Base-by-base conservation (phyloP, 2,888 invertebrate genomes). In the Flexamia atlantica region DNA sequence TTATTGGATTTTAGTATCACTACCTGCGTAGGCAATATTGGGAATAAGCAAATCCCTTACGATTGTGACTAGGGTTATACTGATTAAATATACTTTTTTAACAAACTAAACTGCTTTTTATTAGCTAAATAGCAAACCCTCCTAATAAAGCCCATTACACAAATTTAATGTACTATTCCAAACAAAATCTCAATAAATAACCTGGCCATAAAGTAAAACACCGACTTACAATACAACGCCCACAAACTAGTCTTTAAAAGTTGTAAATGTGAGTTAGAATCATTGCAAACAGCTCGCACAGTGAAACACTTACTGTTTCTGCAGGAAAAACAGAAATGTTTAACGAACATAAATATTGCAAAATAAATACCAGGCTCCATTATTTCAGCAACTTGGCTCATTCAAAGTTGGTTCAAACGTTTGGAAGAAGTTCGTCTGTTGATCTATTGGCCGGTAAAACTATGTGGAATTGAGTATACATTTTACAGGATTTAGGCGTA, bases 311-410 rank as follows among this genome's bases (percentile, higher is more conserved):
- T 64, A 64, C 64, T 64, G 64, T 64, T 64, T 64, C 64, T 4
- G 57, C 12, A 23, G 20, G 25, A 23, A 23, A 53, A 64, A 64
- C 64, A 28, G 64, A 64, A 28, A 30, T 28, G 64, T 64, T 64
- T 30, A 64, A 17, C 28, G 64, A 28, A 50, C 79, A 79, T 79
- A 79, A 79, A 79, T 57, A 79, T 79, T 32, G 79, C 36, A 79
- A 79, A 79, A 79, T 57, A 79, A 79, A 76, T 50, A 76, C 30
- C 79, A 14, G 36, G 20, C 57, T 20, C 79, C 79, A 79, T 79
- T 79, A 79, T 36, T 32, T 57, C 25, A 30, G 36, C 32, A 57
- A 79, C 50, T 28, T 32, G 2, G 57, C 79, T 79, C 79, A 79
- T 79, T 79, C 79, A 79, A 79, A 79, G 25, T 79, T 53, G 53